Evolutionary conservation across 2,797 vertebrate species (phyloP).

Genomic region (Tenualosa ilisha): DNA sequence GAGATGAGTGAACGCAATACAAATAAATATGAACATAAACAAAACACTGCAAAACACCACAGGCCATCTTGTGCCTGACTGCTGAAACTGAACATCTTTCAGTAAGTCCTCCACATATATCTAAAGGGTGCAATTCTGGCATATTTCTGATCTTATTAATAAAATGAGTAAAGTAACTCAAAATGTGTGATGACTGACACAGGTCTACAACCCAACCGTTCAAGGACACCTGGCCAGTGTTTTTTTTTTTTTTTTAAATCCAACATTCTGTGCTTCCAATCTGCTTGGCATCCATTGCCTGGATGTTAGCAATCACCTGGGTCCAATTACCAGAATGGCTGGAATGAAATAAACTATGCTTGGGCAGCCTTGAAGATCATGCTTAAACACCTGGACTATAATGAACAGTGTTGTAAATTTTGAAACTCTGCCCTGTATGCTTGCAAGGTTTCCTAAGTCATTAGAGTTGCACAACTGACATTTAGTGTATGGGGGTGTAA

Average conservation of each 20-base stretch:
- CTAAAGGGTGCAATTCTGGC: background rate
- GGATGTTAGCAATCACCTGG: background rate
- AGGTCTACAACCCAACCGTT: background rate
- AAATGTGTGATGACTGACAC: background rate
- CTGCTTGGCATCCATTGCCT: background rate
- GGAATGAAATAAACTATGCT: background rate
- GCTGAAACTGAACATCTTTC: background rate
- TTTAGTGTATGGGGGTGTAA: conserved; percentile 16
- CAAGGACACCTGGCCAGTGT: background rate
- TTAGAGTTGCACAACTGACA: background rate
- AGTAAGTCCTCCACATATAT: background rate
- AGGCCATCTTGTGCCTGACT: background rate
- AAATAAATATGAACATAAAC: background rate
- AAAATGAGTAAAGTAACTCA: background rate
- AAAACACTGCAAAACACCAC: background rate
- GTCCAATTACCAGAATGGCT: background rate
- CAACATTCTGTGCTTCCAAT: conserved; percentile 2
- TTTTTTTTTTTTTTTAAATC: background rate
- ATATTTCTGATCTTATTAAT: background rate
- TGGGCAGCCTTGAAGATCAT: background rate
- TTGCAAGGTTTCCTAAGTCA: conserved; percentile 14
- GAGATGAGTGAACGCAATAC: background rate
- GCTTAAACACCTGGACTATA: background rate
- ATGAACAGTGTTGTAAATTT: background rate
- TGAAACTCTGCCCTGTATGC: background rate